phyloP scores from a whole-genome alignment of 92 coral and sea anemone genomes.

The Phenganax stokvisi region DNA sequence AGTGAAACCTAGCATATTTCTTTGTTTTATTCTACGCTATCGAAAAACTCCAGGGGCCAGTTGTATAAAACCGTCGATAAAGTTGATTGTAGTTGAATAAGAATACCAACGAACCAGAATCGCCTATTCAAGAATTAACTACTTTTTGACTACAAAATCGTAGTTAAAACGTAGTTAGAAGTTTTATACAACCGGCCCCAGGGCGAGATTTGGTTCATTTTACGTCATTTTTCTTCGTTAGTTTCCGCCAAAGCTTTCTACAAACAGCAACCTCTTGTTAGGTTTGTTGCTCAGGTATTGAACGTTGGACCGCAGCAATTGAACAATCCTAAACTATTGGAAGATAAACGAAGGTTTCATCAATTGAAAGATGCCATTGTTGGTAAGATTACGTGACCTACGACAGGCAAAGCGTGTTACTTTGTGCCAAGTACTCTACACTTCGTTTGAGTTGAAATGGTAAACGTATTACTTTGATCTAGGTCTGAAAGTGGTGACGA shows the following conservation, averaged over 20 bases:
- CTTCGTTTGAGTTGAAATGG: not conserved
- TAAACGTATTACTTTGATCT: not conserved
- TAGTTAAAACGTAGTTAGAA: too few relatives aligned
- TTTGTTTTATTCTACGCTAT: too few relatives aligned
- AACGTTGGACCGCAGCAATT: constrained; percentile 7
- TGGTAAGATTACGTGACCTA: constrained; percentile 44
- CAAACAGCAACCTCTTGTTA: constrained; percentile 59
- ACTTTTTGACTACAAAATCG: too few relatives aligned
- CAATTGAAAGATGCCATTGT: constrained; percentile 47
- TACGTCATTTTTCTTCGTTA: constrained; percentile 28
- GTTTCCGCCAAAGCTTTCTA: constrained; percentile 90
- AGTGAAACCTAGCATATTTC: not conserved
- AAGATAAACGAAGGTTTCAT: constrained; percentile 4
- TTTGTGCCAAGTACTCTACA: not conserved
- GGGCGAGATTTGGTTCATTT: too few relatives aligned
- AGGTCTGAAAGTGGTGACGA: constrained; percentile 67
- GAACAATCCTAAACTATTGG: constrained; percentile 12
- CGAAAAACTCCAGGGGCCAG: too few relatives aligned
- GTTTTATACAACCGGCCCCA: too few relatives aligned
- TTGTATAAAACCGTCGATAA: too few relatives aligned
- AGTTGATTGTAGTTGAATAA: too few relatives aligned
- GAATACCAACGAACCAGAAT: too few relatives aligned
- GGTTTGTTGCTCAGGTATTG: constrained; percentile 54
- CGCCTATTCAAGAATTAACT: too few relatives aligned
- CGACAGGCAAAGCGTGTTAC: not conserved